A percentile compares a stretch with the other conserved stretches of the same genome.
phyloP scores from a whole-genome alignment of 2,113 vertebrate genomes.

The Crotophaga sulcirostris region DNA sequence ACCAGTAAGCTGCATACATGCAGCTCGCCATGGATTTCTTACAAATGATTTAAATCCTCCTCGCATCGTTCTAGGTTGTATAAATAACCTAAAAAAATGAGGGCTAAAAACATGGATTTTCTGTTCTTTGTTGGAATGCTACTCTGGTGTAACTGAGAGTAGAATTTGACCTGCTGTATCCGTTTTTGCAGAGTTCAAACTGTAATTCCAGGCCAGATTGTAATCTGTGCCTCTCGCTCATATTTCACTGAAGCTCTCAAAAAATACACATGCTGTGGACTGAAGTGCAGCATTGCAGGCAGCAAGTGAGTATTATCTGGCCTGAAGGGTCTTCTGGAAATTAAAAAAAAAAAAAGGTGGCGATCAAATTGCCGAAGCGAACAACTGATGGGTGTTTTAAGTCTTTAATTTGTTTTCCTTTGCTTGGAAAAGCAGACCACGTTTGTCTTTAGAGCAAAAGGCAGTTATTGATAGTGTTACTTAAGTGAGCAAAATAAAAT shows the following conservation, averaged over 20 bases:
- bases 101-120: conserved; percentile 45
- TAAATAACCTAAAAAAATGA: conserved; percentile 45
- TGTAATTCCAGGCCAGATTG: conserved; percentile 53
- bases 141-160: conserved; percentile 48
- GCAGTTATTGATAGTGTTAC: not conserved
- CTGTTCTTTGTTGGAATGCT: conserved; percentile 57
- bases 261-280: conserved; percentile 40
- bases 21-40: not conserved
- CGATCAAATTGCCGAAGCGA: conserved; percentile 31
- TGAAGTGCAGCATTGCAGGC: not conserved
- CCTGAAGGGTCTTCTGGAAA: conserved; percentile 42
- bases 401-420: conserved; percentile 52
- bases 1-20: not conserved
- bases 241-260: conserved; percentile 61
- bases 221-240: conserved; percentile 57
- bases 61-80: not conserved
- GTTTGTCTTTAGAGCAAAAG: conserved; percentile 26
- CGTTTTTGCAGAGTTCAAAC: conserved; percentile 59
- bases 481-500: conserved; percentile 42
- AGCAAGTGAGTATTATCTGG: not conserved
- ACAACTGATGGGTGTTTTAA: conserved; percentile 41
- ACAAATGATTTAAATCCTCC: conserved; percentile 11
- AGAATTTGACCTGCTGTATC: conserved; percentile 60
- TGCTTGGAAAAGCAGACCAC: conserved; percentile 40
- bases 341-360: not conserved